Conservation (phyloP, 2,888 invertebrate genomes). For the Mechanitis mazaeus region DNA sequence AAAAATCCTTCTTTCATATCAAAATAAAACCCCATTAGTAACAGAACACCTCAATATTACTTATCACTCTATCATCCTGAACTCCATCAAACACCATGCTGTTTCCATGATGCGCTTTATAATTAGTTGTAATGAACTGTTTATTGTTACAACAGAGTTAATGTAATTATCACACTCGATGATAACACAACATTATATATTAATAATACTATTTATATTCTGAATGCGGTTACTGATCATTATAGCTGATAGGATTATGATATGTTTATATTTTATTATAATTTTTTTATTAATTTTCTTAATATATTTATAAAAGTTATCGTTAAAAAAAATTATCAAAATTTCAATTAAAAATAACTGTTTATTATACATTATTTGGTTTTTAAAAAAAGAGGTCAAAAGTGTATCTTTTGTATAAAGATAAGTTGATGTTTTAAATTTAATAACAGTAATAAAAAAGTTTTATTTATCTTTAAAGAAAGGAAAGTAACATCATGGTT, state of each 20-base stretch:
- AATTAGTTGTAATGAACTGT: slow-evolving; percentile 39
- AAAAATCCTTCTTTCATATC: neutral
- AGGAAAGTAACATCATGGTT: slow-evolving; percentile 46
- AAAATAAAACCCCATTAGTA: neutral
- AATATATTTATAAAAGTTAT: neutral
- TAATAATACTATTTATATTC: slow-evolving; percentile 28
- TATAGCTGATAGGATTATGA: neutral
- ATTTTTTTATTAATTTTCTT: neutral
- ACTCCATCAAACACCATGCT: slow-evolving; percentile 17
- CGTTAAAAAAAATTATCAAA: neutral
- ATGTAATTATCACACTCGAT: slow-evolving; percentile 60
- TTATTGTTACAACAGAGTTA: slow-evolving; percentile 47
- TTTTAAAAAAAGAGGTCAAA: no score
- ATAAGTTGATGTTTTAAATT: no score
- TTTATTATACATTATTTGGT: no score
- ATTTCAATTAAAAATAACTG: no score
- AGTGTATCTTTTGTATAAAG: no score
- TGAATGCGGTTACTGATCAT: slow-evolving; percentile 13
- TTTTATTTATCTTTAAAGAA: neutral
- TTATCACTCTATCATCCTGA: slow-evolving; percentile 11
- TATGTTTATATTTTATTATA: neutral
- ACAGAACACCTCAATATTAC: neutral
- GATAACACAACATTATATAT: slow-evolving; percentile 32
- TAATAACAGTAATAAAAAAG: neutral
- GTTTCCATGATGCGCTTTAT: slow-evolving; percentile 26